These are phyloP conservation scores for Eubasilissa splendida DNA, from an alignment of 2,888 invertebrate genomes.

Conservation along the genomic window DNA sequence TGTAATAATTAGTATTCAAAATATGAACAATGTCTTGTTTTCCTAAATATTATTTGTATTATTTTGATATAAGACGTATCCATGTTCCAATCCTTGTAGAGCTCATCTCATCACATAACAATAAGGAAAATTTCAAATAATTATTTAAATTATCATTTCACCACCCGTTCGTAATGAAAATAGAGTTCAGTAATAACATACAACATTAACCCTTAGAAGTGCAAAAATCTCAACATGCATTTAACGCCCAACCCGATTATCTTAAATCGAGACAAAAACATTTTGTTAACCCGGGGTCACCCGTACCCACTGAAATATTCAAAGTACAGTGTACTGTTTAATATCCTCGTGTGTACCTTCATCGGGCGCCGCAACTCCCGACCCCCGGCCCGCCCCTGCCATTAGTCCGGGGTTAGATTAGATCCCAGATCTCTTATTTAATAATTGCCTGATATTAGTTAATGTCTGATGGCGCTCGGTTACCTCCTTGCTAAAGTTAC, in stretches of 20 bases:
- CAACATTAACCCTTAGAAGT: neutral
- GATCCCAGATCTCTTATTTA: constrained; percentile 53
- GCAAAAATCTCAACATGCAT: constrained; percentile 36
- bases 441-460: constrained; percentile 56
- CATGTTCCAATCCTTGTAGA: no score
- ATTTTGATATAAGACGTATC: no score
- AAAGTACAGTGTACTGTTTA: constrained; percentile 7
- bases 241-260: constrained; percentile 11
- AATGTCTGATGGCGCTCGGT: constrained; percentile 51
- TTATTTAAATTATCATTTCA: no score
- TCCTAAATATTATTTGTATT: no score
- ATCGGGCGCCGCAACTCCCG: neutral
- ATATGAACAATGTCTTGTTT: no score
- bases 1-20: no score
- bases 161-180: no score
- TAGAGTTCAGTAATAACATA: no score
- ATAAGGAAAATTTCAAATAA: no score
- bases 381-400: constrained; percentile 19
- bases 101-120: no score
- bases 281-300: constrained; percentile 20
- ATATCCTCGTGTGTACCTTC: constrained; percentile 14
- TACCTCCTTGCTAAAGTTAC: constrained; percentile 39
- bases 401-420: constrained; percentile 44
- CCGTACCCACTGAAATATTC: constrained; percentile 33
- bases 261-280: constrained; percentile 10